These are phyloP conservation scores for Ephialtes manifestator DNA, from an alignment of 2,888 invertebrate species.

Conservation along the genomic window DNA sequence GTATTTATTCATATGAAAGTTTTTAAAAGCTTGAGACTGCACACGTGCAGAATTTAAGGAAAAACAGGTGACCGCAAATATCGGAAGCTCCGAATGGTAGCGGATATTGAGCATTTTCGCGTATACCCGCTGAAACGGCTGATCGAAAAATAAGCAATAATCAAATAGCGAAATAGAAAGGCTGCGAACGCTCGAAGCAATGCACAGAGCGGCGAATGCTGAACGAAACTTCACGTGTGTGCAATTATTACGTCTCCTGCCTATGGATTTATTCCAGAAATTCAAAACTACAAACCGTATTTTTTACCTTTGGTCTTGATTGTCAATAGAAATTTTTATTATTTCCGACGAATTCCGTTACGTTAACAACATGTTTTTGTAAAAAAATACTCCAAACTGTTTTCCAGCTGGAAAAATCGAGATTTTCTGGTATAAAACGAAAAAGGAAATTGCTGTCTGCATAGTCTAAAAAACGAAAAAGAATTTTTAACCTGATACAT, in stretches of 20 bases:
- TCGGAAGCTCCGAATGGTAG: background rate
- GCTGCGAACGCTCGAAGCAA: background rate
- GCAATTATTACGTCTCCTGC: background rate
- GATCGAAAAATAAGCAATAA: slow-evolving; percentile 11
- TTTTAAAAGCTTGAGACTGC: background rate
- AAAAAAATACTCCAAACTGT: no score
- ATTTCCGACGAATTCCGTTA: background rate
- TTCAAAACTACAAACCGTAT: background rate
- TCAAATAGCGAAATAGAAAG: background rate
- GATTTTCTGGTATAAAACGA: no score
- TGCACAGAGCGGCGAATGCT: background rate
- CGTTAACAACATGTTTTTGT: no score
- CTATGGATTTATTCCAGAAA: background rate
- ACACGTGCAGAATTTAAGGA: background rate
- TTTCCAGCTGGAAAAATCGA: no score
- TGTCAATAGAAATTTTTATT: background rate
- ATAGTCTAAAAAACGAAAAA: no score
- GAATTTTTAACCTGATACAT: no score
- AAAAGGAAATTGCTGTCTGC: no score
- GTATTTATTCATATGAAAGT: background rate
- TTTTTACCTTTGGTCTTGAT: background rate
- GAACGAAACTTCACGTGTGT: background rate
- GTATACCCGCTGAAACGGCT: background rate
- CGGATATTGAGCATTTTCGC: slow-evolving; percentile 10
- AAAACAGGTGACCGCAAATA: background rate